A percentile compares a stretch with the other conserved stretches of the same genome.
phyloP scores from a whole-genome alignment of 1,140 invertebrate genomes.

The Drosophila ogumai region DNA sequence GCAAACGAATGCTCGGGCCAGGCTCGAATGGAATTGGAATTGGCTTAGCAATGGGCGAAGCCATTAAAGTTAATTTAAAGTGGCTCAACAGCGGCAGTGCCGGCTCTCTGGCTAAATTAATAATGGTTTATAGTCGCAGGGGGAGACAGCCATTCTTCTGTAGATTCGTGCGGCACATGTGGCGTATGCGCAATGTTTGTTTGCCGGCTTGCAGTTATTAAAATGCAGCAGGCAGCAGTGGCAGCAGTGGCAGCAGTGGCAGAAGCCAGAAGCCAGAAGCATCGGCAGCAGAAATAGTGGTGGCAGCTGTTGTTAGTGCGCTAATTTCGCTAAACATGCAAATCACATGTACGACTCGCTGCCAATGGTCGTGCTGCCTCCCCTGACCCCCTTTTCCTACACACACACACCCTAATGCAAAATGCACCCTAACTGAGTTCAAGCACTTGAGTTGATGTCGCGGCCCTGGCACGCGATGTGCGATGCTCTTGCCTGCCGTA shows the following conservation, averaged over 20 bases:
- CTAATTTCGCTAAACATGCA: conserved; percentile 81
- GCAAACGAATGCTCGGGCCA: conserved; percentile 49
- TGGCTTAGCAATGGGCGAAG: conserved; percentile 52
- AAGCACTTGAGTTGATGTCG: conserved; percentile 71
- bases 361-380: conserved; percentile 24
- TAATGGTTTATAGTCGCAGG: conserved; percentile 64
- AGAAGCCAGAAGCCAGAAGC: conserved; percentile 2
- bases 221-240: conserved; percentile 62
- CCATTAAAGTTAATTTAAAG: conserved; percentile 77
- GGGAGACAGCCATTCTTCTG: conserved; percentile 15
- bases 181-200: conserved; percentile 76
- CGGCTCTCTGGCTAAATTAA: conserved; percentile 69
- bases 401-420: conserved; percentile 16
- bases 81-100: conserved; percentile 39
- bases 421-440: conserved; percentile 57
- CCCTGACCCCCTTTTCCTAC: neutral
- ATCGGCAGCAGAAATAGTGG: conserved; percentile 27
- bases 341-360: conserved; percentile 69
- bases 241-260: conserved; percentile 11
- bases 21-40: conserved; percentile 58
- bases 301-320: conserved; percentile 79
- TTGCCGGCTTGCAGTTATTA: conserved; percentile 71
- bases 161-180: conserved; percentile 50
- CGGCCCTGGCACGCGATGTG: conserved; percentile 77
- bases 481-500: conserved; percentile 68